Percentiles rank a stretch among this genome's conserved stretches.
Evolutionary conservation across 2,888 invertebrate genomes (phyloP).

Genomic region (Cristatella mucedo): DNA sequence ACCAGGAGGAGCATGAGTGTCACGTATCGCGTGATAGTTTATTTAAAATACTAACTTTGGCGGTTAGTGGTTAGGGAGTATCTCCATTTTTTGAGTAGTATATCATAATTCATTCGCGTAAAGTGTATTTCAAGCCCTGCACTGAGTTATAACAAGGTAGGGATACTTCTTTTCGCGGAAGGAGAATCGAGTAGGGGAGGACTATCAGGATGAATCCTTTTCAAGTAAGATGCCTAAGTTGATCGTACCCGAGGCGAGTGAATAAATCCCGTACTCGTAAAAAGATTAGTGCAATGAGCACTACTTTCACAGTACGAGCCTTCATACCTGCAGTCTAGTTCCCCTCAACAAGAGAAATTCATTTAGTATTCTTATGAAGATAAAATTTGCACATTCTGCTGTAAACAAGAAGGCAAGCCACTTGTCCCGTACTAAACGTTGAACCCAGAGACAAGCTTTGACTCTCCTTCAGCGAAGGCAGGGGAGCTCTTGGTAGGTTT

Average conservation of each 20-base stretch:
- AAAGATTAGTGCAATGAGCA: constrained; percentile 47
- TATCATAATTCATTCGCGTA: too few species aligned
- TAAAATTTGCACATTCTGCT: constrained; percentile 31
- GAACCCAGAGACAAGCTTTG: constrained; percentile 62
- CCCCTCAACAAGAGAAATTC: constrained; percentile 46
- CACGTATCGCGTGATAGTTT: constrained; percentile 14
- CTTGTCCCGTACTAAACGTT: constrained; percentile 53
- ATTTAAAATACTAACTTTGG: constrained; percentile 14
- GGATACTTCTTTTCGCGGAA: too few species aligned
- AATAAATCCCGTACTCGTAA: constrained; percentile 51
- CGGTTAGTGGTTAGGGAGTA: constrained; percentile 5
- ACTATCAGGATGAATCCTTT: constrained; percentile 15
- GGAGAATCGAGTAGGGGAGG: too few species aligned
- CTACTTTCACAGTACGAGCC: constrained; percentile 45
- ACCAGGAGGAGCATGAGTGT: constrained; percentile 13
- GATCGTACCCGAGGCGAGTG: constrained; percentile 60
- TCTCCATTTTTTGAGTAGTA: too few species aligned
- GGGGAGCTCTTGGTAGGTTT: constrained; percentile 37
- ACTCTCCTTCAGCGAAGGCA: constrained; percentile 61
- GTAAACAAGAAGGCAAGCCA: constrained; percentile 33
- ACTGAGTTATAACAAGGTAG: too few species aligned
- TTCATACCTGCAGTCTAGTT: constrained; percentile 13
- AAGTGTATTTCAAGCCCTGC: too few species aligned
- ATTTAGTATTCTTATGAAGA: constrained; percentile 21
- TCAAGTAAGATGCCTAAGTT: constrained; percentile 44